Conservation (phyloP, 2,113 vertebrate genomes). For the Scortum barcoo region DNA sequence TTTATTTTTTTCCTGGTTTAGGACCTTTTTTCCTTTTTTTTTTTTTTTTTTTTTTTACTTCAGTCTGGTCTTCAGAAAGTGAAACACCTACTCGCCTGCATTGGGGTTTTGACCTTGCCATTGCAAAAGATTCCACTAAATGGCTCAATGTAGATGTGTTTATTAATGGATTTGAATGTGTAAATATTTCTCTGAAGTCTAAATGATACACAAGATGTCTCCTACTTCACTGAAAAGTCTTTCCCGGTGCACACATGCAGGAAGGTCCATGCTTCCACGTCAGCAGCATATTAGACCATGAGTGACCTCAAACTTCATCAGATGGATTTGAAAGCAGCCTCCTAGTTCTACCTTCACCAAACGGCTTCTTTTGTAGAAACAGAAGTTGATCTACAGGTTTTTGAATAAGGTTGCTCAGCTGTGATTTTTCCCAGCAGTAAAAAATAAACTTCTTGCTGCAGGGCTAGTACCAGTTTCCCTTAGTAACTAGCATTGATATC, state of each 20-base stretch:
- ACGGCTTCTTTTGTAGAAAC: not conserved
- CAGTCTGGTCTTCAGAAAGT: not conserved
- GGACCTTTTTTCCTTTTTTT: not conserved
- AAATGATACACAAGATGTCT: not conserved
- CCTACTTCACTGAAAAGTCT: not conserved
- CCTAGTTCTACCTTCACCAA: not conserved
- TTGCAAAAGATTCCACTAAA: not conserved
- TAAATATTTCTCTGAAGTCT: not conserved
- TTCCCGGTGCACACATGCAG: too few species aligned
- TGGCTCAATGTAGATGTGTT: not conserved
- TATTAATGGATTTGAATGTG: not conserved
- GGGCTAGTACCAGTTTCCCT: not conserved
- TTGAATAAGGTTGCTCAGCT: not conserved
- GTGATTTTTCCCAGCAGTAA: not conserved
- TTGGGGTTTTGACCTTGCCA: not conserved
- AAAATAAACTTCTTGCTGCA: slow-evolving; percentile 1
- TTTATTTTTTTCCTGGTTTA: slow-evolving; percentile 5
- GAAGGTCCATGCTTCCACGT: not conserved
- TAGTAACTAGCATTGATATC: not conserved
- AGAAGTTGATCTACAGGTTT: not conserved
- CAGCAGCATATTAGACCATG: not conserved
- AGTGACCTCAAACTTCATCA: not conserved
- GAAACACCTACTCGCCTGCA: not conserved
- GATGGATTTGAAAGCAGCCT: too few species aligned
- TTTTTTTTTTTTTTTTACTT: not conserved